Evolutionary conservation across 92 coral and sea anemone genomes (phyloP), one percentile per base, ranked within the genome.

Genomic region (Epizoanthus scotinus): DNA sequence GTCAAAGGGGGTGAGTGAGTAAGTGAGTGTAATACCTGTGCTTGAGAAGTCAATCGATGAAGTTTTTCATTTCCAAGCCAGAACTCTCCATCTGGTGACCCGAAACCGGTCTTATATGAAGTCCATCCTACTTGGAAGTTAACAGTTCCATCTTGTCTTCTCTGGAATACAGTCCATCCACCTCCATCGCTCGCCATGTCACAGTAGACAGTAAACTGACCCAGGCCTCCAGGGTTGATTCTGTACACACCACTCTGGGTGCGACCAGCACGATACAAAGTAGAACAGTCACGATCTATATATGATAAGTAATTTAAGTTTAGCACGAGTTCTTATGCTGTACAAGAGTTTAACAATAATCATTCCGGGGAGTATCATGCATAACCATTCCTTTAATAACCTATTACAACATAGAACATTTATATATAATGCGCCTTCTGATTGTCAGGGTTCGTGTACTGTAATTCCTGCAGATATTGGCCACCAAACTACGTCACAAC

Each of bases 11-110:
- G n/a, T n/a, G n/a, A n/a, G n/a, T n/a, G n/a, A n/a, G n/a, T n/a
- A n/a, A n/a, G n/a, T n/a, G n/a, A n/a, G n/a, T 1, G 12, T 44
- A 44, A 44, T 44, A 56, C 62, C 62, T 56, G 25, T 56, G 0
- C 62, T 56, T 18, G 21, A 5, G 62, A 56, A 18, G 78, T 72
- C 60, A 72, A 12, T 24, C 40, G 29, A 25, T 72, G 78, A 49
- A 72, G 29, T 25, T 72, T 72, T 28, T 72, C 78, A 19, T 52
- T 31, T n/a, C 78, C 78, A 6, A 72, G 53, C 78, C 78, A 72
- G 60, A 24, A 38, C 49, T 72, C 78, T 24, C 78, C 78, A 19
- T 52, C 19, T 36, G 21, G 26, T 6, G 62, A 52, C 2, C 78
- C 78, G 10, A 72, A 72, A 31, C 78, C 78, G 19, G 19, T 72